Percentiles rank a stretch among this genome's conserved stretches.
These are phyloP conservation scores for Chaetura pelagica DNA, from an alignment of 2,113 vertebrate genomes.

Conservation along the genomic window DNA sequence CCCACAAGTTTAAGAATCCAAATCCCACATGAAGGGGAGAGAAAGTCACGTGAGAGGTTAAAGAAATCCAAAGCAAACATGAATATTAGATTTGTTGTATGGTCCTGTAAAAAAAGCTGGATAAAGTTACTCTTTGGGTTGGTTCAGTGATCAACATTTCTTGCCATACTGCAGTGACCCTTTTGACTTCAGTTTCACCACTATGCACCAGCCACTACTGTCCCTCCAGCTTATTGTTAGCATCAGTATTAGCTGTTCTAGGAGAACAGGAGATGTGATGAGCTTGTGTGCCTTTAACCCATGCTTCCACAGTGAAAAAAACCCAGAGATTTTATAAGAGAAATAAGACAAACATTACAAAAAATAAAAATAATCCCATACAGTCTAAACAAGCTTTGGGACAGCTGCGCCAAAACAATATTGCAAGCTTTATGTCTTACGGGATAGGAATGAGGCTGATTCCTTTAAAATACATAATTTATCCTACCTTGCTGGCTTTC, in stretches of 20 bases:
- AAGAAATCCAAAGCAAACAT: slow-evolving; percentile 15
- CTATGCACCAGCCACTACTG: not conserved
- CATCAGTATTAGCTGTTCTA: not conserved
- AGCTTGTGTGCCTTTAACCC: not conserved
- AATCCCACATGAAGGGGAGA: slow-evolving; percentile 14
- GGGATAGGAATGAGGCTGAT: not conserved
- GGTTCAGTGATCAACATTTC: not conserved
- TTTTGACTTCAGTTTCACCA: slow-evolving; percentile 18
- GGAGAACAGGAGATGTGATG: not conserved
- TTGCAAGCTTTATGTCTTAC: not conserved
- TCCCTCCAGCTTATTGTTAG: not conserved
- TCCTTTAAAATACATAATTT: not conserved
- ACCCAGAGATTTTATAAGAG: not conserved
- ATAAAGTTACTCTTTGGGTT: not conserved
- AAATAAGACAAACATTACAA: not conserved
- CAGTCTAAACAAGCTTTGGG: not conserved
- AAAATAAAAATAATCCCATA: not conserved
- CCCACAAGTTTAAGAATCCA: not conserved
- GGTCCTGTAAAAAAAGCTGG: not conserved
- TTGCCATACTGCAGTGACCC: not conserved
- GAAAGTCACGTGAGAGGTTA: not conserved
- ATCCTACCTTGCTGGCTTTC: slow-evolving; percentile 93
- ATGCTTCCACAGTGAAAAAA: not conserved
- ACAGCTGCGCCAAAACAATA: not conserved
- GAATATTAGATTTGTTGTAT: not conserved